These are phyloP conservation scores for Agriopis leucophaearia DNA, from an alignment of 2,888 invertebrate genomes.

Conservation along the genomic window DNA sequence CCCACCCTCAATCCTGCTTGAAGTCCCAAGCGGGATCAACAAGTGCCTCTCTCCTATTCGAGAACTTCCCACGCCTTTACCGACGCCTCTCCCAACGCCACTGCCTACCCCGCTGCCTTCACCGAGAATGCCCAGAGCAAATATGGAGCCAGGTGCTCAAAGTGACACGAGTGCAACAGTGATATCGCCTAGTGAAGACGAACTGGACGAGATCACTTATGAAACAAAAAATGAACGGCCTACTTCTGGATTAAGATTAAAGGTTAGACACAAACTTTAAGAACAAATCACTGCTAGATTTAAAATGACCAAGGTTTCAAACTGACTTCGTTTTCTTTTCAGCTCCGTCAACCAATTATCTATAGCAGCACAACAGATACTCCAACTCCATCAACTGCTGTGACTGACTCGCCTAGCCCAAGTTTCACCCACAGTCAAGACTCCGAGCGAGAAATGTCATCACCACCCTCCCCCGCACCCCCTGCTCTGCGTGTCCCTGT, in stretches of 20 bases:
- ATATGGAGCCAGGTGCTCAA: constrained; percentile 66
- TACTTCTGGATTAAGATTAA: constrained; percentile 69
- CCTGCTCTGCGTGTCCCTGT: constrained; percentile 88
- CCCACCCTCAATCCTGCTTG: constrained; percentile 91
- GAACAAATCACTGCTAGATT: background rate
- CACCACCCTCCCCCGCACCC: constrained; percentile 77
- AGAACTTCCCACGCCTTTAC: constrained; percentile 91
- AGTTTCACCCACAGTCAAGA: constrained; percentile 81
- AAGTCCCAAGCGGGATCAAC: constrained; percentile 91
- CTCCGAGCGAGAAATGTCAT: constrained; percentile 77
- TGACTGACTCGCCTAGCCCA: constrained; percentile 81
- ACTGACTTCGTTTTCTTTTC: constrained; percentile 51
- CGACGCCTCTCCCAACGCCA: constrained; percentile 87
- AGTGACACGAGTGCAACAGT: constrained; percentile 65
- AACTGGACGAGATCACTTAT: constrained; percentile 74
- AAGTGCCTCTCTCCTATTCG: constrained; percentile 93
- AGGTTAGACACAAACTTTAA: constrained; percentile 55
- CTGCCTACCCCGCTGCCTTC: constrained; percentile 88
- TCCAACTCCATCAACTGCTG: constrained; percentile 78
- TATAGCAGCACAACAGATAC: constrained; percentile 67
- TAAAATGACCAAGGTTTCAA: background rate
- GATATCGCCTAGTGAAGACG: constrained; percentile 78
- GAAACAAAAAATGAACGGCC: constrained; percentile 69
- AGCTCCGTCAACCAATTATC: constrained; percentile 84
- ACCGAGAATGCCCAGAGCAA: constrained; percentile 78